Evolutionary conservation across 2,113 vertebrate species (phyloP).

Genomic region (Aptenodytes forsteri): DNA sequence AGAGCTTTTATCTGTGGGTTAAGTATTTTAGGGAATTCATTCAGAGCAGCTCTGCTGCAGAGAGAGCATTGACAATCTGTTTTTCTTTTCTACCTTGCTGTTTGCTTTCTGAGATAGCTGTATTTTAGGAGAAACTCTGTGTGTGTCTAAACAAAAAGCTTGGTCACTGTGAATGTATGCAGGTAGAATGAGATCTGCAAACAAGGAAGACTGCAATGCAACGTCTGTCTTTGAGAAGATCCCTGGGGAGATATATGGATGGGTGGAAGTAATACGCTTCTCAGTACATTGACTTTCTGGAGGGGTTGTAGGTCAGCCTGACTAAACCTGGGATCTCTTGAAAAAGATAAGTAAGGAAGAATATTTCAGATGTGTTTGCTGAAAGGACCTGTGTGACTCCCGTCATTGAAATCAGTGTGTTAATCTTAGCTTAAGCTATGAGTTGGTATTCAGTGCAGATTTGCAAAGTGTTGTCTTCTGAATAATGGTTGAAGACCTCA

Average conservation of each 20-base stretch:
- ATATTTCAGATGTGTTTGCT: background rate
- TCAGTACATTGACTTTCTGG: background rate
- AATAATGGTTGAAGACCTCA: background rate
- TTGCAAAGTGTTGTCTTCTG: background rate
- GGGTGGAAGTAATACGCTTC: background rate
- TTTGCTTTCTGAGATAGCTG: constrained; percentile 18
- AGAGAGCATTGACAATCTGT: background rate
- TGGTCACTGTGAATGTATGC: background rate
- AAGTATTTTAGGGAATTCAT: constrained; percentile 34
- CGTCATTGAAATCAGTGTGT: background rate
- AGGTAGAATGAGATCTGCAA: background rate
- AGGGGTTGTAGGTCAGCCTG: background rate
- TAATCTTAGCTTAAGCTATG: background rate
- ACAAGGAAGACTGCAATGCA: background rate
- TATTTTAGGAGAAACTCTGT: background rate
- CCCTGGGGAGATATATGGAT: background rate
- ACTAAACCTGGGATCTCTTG: background rate
- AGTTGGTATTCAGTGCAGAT: background rate
- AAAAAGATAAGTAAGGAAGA: background rate
- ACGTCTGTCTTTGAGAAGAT: background rate
- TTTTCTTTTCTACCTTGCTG: background rate
- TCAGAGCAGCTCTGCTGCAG: background rate
- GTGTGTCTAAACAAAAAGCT: background rate
- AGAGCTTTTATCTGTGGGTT: background rate
- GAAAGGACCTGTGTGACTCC: fast-evolving